Percentiles rank a stretch among this genome's conserved stretches.
These are phyloP conservation scores for Xiphorhynchus elegans DNA, from an alignment of 2,113 vertebrate species.

Conservation along the genomic window DNA sequence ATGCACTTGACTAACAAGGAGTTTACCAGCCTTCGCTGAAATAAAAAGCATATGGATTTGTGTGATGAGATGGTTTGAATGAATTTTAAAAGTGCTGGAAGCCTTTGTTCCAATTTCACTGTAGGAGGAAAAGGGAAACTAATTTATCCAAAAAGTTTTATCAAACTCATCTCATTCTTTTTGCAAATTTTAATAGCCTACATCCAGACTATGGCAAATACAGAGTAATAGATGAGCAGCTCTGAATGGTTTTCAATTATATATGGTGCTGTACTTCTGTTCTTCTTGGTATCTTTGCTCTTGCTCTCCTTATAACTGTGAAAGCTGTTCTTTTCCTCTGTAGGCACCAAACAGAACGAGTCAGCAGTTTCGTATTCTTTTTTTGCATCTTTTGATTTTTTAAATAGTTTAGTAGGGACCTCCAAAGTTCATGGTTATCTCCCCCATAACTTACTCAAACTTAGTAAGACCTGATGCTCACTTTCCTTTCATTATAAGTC, in stretches of 20 bases:
- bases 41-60: background rate
- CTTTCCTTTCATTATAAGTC: background rate
- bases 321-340: background rate
- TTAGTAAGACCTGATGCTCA: background rate
- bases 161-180: background rate
- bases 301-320: background rate
- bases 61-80: background rate
- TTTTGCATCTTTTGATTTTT: background rate
- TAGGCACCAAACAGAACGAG: background rate
- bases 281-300: background rate
- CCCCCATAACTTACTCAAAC: background rate
- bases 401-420: background rate
- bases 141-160: slow-evolving; percentile 14
- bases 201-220: background rate
- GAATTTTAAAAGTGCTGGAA: background rate
- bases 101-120: background rate
- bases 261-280: background rate
- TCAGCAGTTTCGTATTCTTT: background rate
- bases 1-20: background rate
- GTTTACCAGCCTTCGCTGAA: background rate
- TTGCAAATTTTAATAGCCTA: background rate
- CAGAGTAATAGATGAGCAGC: slow-evolving; percentile 26
- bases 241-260: slow-evolving; percentile 24
- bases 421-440: background rate
- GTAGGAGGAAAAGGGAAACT: background rate